Conservation (phyloP, 2,113 vertebrate genomes). For the Circaetus gallicus region DNA sequence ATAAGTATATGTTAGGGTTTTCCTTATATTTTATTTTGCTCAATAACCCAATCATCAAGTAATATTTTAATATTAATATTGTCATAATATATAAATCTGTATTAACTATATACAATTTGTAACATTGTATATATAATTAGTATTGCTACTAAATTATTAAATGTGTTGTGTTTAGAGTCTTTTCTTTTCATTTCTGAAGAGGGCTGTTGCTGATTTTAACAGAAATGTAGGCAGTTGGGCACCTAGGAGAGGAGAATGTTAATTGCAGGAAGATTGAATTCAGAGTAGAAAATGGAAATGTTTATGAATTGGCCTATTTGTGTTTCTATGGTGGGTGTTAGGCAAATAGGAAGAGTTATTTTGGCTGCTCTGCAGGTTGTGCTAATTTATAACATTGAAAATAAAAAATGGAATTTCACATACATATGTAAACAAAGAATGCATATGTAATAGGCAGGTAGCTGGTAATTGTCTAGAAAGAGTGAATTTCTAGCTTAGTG, state of each 20-base stretch:
- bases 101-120: not conserved
- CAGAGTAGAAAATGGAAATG: slow-evolving; percentile 17
- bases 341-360: slow-evolving; percentile 36
- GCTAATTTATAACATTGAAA: slow-evolving; percentile 44
- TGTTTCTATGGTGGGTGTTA: slow-evolving; percentile 24
- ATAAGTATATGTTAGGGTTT: not conserved
- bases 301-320: slow-evolving; percentile 36
- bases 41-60: not conserved
- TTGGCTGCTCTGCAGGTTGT: slow-evolving; percentile 37
- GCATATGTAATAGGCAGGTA: not conserved
- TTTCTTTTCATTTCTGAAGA: not conserved
- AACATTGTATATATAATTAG: not conserved
- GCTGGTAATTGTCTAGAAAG: not conserved
- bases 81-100: not conserved
- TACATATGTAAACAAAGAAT: not conserved
- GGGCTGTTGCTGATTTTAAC: not conserved
- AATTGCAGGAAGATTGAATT: slow-evolving; percentile 46
- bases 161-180: not conserved
- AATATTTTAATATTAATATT: not conserved
- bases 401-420: slow-evolving; percentile 16
- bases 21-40: not conserved
- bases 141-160: not conserved
- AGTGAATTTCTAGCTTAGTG: not conserved
- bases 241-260: not conserved
- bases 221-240: not conserved